A percentile compares a stretch with the other conserved stretches of the same genome.
These are phyloP conservation scores for Hydrophis major DNA, from an alignment of 2,797 vertebrate species.

Conservation along the genomic window DNA sequence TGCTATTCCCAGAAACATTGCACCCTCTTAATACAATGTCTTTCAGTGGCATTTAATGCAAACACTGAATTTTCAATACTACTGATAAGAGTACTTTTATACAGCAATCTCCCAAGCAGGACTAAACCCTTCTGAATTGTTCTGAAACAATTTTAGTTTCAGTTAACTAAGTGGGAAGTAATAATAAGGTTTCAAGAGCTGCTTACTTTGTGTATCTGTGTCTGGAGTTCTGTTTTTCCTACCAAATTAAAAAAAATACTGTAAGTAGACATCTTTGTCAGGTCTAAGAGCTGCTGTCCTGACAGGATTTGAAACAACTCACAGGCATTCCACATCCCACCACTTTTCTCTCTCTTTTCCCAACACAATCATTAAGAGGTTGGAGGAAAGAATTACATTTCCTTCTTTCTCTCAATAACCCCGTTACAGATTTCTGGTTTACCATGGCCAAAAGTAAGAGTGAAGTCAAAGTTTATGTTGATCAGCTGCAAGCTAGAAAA, in stretches of 20 bases:
- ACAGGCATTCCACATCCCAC: background rate
- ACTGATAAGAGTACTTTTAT: conserved; percentile 5
- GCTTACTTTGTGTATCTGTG: conserved; percentile 1
- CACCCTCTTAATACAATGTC: background rate
- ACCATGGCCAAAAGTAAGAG: background rate
- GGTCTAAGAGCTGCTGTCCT: background rate
- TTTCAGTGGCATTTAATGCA: conserved; percentile 28
- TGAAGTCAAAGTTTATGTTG: background rate
- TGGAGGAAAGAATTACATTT: background rate
- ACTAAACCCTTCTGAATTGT: conserved; percentile 28
- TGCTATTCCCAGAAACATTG: background rate
- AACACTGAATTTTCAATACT: conserved; percentile 17
- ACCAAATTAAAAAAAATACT: background rate
- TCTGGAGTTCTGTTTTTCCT: conserved; percentile 9
- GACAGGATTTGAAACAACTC: background rate
- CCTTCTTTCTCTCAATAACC: background rate
- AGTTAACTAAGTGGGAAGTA: conserved; percentile 22
- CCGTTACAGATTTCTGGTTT: background rate
- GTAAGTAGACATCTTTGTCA: background rate
- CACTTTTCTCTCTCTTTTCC: background rate
- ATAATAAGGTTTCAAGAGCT: conserved; percentile 25
- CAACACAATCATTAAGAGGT: background rate
- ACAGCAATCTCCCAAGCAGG: background rate
- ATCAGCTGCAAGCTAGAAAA: background rate
- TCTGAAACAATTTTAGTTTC: conserved; percentile 7